These are phyloP conservation scores for Discoglossus pictus DNA, from an alignment of 2,797 vertebrate species.

Conservation along the genomic window DNA sequence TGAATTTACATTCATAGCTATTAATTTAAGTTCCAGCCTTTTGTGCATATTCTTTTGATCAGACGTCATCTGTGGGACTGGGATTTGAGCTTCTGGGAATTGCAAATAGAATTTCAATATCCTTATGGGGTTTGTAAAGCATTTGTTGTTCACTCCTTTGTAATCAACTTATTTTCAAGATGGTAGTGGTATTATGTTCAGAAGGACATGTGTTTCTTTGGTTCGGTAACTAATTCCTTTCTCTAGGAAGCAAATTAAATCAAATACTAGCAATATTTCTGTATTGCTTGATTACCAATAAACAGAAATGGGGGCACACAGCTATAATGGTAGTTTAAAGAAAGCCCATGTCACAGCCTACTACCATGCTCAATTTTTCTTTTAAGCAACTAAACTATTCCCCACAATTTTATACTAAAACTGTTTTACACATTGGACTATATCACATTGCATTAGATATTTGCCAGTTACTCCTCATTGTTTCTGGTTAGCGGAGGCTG, in stretches of 20 bases:
- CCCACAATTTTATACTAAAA: too few relatives aligned
- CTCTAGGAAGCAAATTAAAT: neutral
- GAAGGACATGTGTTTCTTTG: slow-evolving; percentile 50
- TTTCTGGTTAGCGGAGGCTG: too few relatives aligned
- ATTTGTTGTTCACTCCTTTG: slow-evolving; percentile 60
- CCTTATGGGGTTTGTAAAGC: slow-evolving; percentile 52
- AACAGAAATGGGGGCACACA: too few relatives aligned
- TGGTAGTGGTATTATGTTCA: slow-evolving; percentile 55
- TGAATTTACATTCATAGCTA: too few relatives aligned
- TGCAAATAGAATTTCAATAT: slow-evolving; percentile 65
- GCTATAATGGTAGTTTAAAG: too few relatives aligned
- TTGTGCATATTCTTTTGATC: slow-evolving; percentile 33
- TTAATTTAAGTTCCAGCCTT: slow-evolving; percentile 3
- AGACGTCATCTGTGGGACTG: slow-evolving; percentile 53
- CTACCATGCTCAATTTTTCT: too few relatives aligned
- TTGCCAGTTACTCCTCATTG: too few relatives aligned
- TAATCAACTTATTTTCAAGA: slow-evolving; percentile 59
- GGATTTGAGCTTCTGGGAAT: slow-evolving; percentile 50
- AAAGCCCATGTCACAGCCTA: too few relatives aligned
- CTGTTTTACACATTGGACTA: too few relatives aligned
- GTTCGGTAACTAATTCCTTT: slow-evolving; percentile 47
- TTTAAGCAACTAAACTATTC: too few relatives aligned
- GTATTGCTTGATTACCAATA: too few relatives aligned
- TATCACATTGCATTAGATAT: too few relatives aligned
- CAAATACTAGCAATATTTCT: slow-evolving; percentile 26